Evolutionary conservation across 2,797 vertebrate genomes (phyloP).

Genomic region (Aselliscus stoliczkanus): DNA sequence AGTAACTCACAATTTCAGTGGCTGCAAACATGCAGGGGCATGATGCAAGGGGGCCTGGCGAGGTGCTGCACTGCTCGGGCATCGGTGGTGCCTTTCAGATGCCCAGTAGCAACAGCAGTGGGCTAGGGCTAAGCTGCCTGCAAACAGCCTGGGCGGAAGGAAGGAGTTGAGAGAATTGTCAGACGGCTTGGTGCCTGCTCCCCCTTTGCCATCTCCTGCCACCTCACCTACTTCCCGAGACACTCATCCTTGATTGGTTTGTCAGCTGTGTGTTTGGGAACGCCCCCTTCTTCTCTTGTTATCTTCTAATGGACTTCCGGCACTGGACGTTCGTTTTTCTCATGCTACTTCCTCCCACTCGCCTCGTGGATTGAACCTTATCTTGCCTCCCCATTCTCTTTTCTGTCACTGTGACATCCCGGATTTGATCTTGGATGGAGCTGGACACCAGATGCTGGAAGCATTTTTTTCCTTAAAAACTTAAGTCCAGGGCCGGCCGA

Average conservation of each 20-base stretch:
- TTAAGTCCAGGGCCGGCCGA: too few species aligned
- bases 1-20: neutral
- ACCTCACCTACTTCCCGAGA: neutral
- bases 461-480: neutral
- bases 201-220: neutral
- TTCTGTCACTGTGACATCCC: neutral
- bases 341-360: too few species aligned
- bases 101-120: neutral
- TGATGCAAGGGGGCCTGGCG: neutral
- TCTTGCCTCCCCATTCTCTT: neutral
- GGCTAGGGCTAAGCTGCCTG: neutral
- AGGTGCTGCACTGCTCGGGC: too few species aligned
- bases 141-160: neutral
- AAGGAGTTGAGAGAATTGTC: neutral
- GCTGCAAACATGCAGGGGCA: neutral
- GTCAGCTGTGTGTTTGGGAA: neutral
- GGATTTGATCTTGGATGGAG: neutral
- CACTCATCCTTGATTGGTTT: neutral
- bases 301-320: neutral
- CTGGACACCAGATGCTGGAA: neutral
- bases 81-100: neutral
- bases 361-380: neutral
- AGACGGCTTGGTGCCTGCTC: neutral
- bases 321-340: neutral
- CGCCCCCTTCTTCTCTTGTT: neutral